phyloP scores from a whole-genome alignment of 2,113 vertebrate species.

The Myanophis thanlyinensis region DNA sequence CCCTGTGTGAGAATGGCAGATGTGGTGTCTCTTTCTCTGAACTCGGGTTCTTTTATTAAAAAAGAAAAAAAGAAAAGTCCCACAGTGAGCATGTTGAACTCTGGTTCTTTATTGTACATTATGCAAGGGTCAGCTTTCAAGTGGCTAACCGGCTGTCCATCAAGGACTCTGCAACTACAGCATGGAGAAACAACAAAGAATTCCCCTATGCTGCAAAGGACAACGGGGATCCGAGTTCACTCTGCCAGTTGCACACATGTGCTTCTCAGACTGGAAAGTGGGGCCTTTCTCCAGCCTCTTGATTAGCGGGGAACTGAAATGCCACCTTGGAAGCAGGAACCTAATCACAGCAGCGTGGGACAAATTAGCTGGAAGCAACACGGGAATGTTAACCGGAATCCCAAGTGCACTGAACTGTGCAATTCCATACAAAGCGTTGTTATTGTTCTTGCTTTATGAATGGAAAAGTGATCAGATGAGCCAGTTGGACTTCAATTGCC shows the following conservation, averaged over 20 bases:
- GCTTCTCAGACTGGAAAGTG: slow-evolving; percentile 8
- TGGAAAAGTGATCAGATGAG: neutral
- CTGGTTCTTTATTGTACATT: slow-evolving; percentile 16
- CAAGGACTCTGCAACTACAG: neutral
- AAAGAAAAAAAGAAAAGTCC: neutral
- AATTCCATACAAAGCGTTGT: neutral
- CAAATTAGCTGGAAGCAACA: neutral
- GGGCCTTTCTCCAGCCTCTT: neutral
- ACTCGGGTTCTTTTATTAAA: slow-evolving; percentile 21
- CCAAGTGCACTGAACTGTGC: neutral
- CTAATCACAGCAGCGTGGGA: neutral
- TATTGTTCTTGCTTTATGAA: neutral
- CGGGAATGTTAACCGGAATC: neutral
- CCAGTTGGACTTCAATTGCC: neutral
- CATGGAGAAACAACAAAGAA: neutral
- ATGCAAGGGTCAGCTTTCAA: slow-evolving; percentile 10
- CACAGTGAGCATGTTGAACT: slow-evolving; percentile 4
- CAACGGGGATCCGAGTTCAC: neutral
- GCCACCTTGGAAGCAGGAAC: rapidly evolving
- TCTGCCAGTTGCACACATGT: neutral
- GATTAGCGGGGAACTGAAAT: neutral
- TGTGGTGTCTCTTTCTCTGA: slow-evolving; percentile 9
- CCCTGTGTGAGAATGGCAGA: slow-evolving; percentile 26
- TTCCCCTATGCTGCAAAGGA: neutral
- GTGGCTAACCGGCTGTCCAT: neutral